Evolutionary conservation across 2,888 invertebrate species (phyloP), one percentile per base, ranked within the genome.

Genomic region (Amphiduros pacificus): DNA sequence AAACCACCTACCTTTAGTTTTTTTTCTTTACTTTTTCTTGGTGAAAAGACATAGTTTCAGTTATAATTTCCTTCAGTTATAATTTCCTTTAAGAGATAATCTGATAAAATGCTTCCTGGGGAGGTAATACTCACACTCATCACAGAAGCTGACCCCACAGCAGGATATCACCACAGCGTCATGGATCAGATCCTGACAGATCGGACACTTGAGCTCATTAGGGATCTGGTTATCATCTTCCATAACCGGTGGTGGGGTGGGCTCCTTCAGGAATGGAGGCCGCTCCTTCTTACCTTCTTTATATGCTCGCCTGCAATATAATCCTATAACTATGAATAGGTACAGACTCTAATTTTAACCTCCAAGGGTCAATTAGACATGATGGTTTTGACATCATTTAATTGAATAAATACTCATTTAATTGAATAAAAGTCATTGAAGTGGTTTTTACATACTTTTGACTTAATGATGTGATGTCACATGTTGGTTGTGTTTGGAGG

Each of bases 151-250:
- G 82, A 93, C 93, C 2, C 97, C 98, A 83, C 99, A 99, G 81
- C 98, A 99, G 0, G 95, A 94, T 80, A 96, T 94, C 88, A 98
- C 91, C 29, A 98, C 96, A 40, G 98, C 98, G 83, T 99, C 98
- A 0, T 90, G 89, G 66, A 97, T 87, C 44, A 98, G 85, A 82
- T 95, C 94, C 56, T 92, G 88, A 83, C 99, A 99, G 61, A 99
- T 88, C 61, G 90, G 90, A 84, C 99, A 99, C 51, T 93, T 85
- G 53, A 98, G 85, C 80, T 97, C 96, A 68, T 92, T 91, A 0
- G 97, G 97, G 60, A 97, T 90, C 11, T n/a, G 6, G 60, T 86
- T 84, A 29, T 85, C 61, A 5, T 66, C 64, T 17, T 58, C 54
- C 27, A 61, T 63, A 11, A 66, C 68, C 6, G 11, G 2, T 11